phyloP scores from a whole-genome alignment of 1,140 invertebrate species.

The Drosophila melanogaster region Release_6_plus_ISO1_MT NT_037436.4:7481001-7481500 shows the following conservation, averaged over 20 bases:
- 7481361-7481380: constrained; percentile 63
- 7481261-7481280: constrained; percentile 71
- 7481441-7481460: constrained; percentile 14
- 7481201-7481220: constrained; percentile 61
- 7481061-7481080: background rate
- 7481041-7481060: constrained; percentile 13
- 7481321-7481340: background rate
- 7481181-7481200: constrained; percentile 68
- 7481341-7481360: constrained; percentile 9
- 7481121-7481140: constrained; percentile 70
- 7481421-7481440: constrained; percentile 54
- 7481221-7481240: constrained; percentile 82
- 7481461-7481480: constrained; percentile 18
- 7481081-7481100: constrained; percentile 53
- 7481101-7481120: constrained; percentile 60
- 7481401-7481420: constrained; percentile 54
- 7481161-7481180: constrained; percentile 24
- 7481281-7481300: constrained; percentile 80
- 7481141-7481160: constrained; percentile 28
- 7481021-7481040: constrained; percentile 65
- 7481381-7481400: constrained; percentile 73
- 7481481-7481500: background rate
- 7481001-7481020: constrained; percentile 82
- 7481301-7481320: constrained; percentile 66
- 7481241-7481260: constrained; percentile 77